Base-by-base conservation (phyloP, 2,113 vertebrate genomes). In the Dasypus novemcinctus region DNA sequence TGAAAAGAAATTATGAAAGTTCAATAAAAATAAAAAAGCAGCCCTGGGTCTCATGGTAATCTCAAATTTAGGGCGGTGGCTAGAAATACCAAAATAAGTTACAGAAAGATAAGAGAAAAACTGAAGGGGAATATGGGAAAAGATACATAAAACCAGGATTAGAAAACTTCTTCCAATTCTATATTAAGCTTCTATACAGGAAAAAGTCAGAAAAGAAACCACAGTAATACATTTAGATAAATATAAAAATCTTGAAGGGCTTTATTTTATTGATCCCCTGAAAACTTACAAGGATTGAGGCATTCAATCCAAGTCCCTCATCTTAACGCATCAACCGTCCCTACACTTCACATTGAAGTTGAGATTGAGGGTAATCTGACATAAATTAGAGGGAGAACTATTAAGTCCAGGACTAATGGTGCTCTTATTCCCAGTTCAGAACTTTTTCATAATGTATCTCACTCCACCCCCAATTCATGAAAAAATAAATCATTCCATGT, bases 161-260 rank as follows among this genome's bases (percentile, higher is more conserved):
- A 90, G 63, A 46, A 71, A 72, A 86, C 43, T 91, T 79, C 54
- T 72, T 71, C 52, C 64, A 79, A 78, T 71, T 64, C 38, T 86
- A 71, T n/a, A 63, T 71, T 63, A 87, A 75, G 25, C 13, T 91
- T 87, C 68, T 87, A 66, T 46, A 91, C 81, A 36, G 27, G n/a
- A n/a, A n/a, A 91, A 91, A 80, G 13, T 86, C 72, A 64, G 71
- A 91, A 49, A 88, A 27, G 31, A 87, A 86, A 64, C 72, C 29
- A 87, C 8, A 80, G 46, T 38, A 74, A 66, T 43, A 46, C 25
- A 76, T 41, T 72, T 61, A 91, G 33, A 79, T 17, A 72, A 86
- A 86, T 54, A 84, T 31, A 54, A 43, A 43, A 17, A 1, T 38
- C n/a, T 71, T 49, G 8, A 38, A 64, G 36, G 11, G 27, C 87